A percentile compares a stretch with the other conserved stretches of the same genome.
Conservation (phyloP, 2,113 vertebrate species). For the Pristiophorus japonicus region DNA sequence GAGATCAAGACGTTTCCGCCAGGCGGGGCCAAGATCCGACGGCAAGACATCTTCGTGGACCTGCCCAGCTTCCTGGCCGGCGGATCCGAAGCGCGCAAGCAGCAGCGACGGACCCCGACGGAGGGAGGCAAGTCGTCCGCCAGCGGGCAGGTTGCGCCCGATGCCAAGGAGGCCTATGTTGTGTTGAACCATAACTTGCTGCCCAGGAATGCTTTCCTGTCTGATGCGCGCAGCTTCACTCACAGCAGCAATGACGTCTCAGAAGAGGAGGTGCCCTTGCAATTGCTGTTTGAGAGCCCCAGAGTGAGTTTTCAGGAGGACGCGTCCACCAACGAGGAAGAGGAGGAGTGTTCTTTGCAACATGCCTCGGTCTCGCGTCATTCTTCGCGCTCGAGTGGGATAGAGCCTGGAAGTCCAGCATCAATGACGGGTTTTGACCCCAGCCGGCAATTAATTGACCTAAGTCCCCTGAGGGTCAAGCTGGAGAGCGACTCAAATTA, state of each 20-base stretch:
- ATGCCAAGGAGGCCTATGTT: conserved; percentile 63
- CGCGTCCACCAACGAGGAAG: not conserved
- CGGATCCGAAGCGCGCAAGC: not conserved
- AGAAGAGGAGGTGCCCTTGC: conserved; percentile 51
- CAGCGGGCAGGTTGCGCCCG: conserved; percentile 34
- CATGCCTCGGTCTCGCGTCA: not conserved
- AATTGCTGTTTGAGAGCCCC: conserved; percentile 50
- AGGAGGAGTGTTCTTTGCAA: not conserved
- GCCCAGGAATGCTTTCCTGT: not conserved
- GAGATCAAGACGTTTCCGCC: conserved; percentile 48
- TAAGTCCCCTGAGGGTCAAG: not conserved
- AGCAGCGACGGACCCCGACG: not conserved
- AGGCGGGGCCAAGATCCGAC: not conserved
- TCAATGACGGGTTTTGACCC: conserved; percentile 62
- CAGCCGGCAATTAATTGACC: conserved; percentile 49
- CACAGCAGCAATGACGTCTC: conserved; percentile 42
- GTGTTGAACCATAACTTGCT: conserved; percentile 53
- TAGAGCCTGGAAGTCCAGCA: conserved; percentile 38
- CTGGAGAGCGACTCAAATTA: conserved; percentile 53
- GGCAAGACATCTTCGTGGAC: not conserved
- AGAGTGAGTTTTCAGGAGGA: conserved; percentile 42
- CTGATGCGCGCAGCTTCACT: too few relatives aligned
- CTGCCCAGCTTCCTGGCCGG: not conserved
- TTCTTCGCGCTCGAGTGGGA: not conserved
- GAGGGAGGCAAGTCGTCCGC: conserved; percentile 41